Evolutionary conservation across 2,113 vertebrate species (phyloP), one percentile per base, ranked within the genome.

Genomic region (Bufo bufo): DNA sequence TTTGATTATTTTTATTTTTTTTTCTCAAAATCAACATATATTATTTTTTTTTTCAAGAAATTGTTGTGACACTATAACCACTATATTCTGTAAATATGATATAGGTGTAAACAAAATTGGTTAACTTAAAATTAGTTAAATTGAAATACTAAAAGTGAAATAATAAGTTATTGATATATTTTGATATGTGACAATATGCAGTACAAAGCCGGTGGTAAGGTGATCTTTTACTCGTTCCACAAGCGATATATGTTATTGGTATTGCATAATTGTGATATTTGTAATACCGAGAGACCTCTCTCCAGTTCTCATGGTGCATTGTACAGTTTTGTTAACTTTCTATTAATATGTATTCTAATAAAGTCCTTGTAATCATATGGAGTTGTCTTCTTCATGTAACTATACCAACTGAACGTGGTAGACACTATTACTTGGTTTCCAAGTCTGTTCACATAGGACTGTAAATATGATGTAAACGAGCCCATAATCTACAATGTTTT

Each of bases 271-370:
- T 83, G 81, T 83, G n/a, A 83, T 66, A 65, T 49, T 49, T 66
- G 47, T 49, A 82, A 23, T 49, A 65, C 65, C 1, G 47, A 20
- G 17, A 14, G 20, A 47, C 54, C 20, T 19, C 20, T 23, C 10
- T 69, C 23, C 47, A 45, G 45, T 43, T n/a, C 33, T 79, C 16
- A 50, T 52, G 85, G 77, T 45, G 85, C 85, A 81, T 81, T 81
- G 77, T 87, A 87, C 50, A 87, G 77, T 87, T 86, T 87, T 66
- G 54, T 58, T 87, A 87, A 81, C 63, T 80, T 81, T 87, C 33
- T 86, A 71, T 81, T 56, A 71, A 54, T 72, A 71, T 81, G 9
- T 87, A 87, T 81, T 71, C 17, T 5, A 87, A 87, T 87, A 87
- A 87, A 87, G 13, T 72, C 19, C 72, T 66, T 87, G 77, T 54